Conservation (phyloP, 1,140 invertebrate genomes). For the Papilio polytes region DNA sequence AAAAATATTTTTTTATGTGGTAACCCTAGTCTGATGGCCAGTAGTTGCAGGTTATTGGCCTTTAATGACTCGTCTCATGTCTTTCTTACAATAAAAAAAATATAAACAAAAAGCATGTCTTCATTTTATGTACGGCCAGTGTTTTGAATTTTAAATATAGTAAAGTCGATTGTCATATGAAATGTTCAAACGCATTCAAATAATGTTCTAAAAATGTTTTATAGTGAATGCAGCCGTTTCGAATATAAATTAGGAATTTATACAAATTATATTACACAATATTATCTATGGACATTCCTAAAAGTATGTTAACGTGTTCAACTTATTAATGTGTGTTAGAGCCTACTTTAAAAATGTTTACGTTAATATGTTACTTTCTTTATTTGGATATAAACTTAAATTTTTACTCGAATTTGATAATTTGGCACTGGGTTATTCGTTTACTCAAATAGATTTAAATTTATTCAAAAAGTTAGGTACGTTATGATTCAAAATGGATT, state of each 20-base stretch:
- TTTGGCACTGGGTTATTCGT: not conserved
- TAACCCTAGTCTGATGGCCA: constrained; percentile 21
- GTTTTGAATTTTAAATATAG: constrained; percentile 43
- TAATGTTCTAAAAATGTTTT: constrained; percentile 39
- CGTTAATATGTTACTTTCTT: not conserved
- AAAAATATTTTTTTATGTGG: not conserved
- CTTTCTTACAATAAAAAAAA: constrained; percentile 11
- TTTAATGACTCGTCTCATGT: constrained; percentile 27
- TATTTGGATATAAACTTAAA: not conserved
- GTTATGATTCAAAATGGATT: constrained; percentile 3
- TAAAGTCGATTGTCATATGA: constrained; percentile 25
- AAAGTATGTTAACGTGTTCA: constrained; percentile 35
- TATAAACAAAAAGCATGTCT: constrained; percentile 37
- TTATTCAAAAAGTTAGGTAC: not conserved
- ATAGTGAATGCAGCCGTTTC: constrained; percentile 45
- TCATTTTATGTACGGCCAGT: constrained; percentile 22
- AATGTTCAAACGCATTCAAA: constrained; percentile 8
- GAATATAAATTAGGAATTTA: constrained; percentile 52
- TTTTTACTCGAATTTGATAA: too few relatives aligned
- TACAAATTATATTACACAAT: constrained; percentile 41
- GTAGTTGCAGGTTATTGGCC: constrained; percentile 31
- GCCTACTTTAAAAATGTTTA: constrained; percentile 36
- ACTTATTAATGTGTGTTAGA: constrained; percentile 22
- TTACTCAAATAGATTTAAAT: not conserved
- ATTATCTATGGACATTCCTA: constrained; percentile 21